Evolutionary conservation across 2,113 vertebrate species (phyloP).

Genomic region (Ascaphus truei): DNA sequence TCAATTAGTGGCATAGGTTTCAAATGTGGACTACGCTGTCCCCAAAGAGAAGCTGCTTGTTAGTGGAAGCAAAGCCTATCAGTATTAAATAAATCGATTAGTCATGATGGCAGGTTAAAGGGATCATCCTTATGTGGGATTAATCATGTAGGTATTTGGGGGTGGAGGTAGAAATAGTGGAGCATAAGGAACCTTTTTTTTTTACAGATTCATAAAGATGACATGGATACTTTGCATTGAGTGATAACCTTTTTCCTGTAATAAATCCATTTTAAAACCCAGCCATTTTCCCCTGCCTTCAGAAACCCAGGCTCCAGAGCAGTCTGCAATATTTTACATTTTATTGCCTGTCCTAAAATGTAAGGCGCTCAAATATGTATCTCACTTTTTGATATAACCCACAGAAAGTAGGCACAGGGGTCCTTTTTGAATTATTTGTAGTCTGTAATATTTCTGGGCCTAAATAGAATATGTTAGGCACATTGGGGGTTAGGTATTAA

Average conservation of each 20-base stretch:
- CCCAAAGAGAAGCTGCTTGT: not conserved
- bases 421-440: too few relatives aligned
- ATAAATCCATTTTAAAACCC: not conserved
- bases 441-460: too few relatives aligned
- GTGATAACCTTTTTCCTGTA: not conserved
- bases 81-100: slow-evolving; percentile 42
- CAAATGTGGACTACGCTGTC: slow-evolving; percentile 12
- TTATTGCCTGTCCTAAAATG: not conserved
- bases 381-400: not conserved
- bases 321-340: not conserved
- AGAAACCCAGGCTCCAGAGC: not conserved
- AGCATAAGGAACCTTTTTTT: not conserved
- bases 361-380: not conserved
- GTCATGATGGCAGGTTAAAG: slow-evolving; percentile 41
- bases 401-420: too few relatives aligned
- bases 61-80: slow-evolving; percentile 19
- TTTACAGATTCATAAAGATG: not conserved
- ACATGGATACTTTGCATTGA: not conserved
- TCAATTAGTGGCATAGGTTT: slow-evolving; percentile 48
- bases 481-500: too few relatives aligned
- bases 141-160: not conserved
- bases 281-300: not conserved
- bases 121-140: slow-evolving; percentile 1
- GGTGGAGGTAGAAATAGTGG: not conserved
- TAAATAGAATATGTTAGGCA: too few relatives aligned